A percentile compares a stretch with the other conserved stretches of the same genome.
These are phyloP conservation scores for Taxidea taxus DNA, from an alignment of 2,113 vertebrate species.

Conservation along the genomic window DNA sequence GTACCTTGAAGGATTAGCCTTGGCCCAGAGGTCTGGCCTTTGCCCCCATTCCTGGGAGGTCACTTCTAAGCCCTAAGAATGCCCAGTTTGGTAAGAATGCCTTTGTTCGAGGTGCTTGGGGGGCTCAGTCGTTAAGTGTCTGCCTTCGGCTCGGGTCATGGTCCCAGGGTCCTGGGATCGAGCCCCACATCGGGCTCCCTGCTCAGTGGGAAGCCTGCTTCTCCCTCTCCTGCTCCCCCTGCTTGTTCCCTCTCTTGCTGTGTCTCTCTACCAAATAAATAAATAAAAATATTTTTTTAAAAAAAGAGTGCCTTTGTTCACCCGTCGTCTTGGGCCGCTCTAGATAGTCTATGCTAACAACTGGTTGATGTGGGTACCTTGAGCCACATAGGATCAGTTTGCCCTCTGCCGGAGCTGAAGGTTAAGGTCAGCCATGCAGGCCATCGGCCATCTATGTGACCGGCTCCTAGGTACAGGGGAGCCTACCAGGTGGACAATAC, in stretches of 20 bases:
- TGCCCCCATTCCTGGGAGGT: neutral
- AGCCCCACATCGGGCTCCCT: too few species aligned
- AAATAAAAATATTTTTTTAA: too few species aligned
- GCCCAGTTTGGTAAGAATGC: neutral
- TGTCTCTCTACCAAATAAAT: too few species aligned
- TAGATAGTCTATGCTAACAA: neutral
- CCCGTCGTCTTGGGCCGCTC: neutral
- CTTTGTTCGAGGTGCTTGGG: too few species aligned
- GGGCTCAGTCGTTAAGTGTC: too few species aligned
- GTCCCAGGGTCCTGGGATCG: too few species aligned
- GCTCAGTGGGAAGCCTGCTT: too few species aligned
- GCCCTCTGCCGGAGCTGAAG: neutral
- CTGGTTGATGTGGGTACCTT: too few species aligned
- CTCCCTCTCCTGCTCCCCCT: too few species aligned
- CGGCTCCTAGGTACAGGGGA: accelerated
- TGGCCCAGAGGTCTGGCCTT: neutral
- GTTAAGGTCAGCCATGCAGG: neutral
- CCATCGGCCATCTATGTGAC: accelerated
- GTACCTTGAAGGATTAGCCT: neutral
- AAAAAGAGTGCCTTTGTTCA: neutral
- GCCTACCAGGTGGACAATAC: neutral
- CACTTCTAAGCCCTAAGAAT: neutral
- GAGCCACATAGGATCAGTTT: neutral
- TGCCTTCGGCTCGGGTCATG: too few species aligned
- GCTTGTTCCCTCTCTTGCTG: too few species aligned